Evolutionary conservation across 2,888 invertebrate genomes (phyloP).

Genomic region (Oscheius sp.): DNA sequence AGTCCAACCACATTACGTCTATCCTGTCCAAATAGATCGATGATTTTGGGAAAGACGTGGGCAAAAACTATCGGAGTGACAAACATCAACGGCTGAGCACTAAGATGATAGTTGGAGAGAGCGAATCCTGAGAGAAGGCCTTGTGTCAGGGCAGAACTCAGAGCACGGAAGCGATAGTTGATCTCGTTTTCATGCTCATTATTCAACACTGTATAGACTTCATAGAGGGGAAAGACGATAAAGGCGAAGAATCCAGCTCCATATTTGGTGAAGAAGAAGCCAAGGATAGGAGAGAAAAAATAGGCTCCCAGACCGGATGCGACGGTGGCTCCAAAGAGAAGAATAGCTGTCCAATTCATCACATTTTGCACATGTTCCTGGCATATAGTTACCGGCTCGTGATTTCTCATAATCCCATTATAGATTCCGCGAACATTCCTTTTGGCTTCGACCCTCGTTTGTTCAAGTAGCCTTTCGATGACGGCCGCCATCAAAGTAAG

Average conservation of each 20-base stretch:
- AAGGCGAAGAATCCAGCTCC: slow-evolving; percentile 18
- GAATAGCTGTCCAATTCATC: slow-evolving; percentile 10
- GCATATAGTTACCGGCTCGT: slow-evolving; percentile 6
- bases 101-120: slow-evolving; percentile 26
- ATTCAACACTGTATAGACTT: not conserved
- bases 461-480: too few relatives aligned
- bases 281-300: not conserved
- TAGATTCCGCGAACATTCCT: too few relatives aligned
- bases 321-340: not conserved
- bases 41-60: not conserved
- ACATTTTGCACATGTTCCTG: not conserved
- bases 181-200: slow-evolving; percentile 1
- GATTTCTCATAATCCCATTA: too few relatives aligned
- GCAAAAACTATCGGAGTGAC: slow-evolving; percentile 9
- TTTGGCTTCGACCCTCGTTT: too few relatives aligned
- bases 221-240: slow-evolving; percentile 17
- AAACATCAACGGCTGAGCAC: slow-evolving; percentile 5
- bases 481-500: too few relatives aligned
- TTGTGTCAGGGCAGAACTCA: slow-evolving; percentile 3
- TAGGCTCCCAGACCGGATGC: slow-evolving; percentile 6
- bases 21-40: not conserved
- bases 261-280: slow-evolving; percentile 4
- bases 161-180: slow-evolving; percentile 1
- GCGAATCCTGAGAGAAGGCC: slow-evolving; percentile 19
- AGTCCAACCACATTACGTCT: not conserved